Conservation (phyloP, 2,797 vertebrate species). For the Acomys russatus region DNA sequence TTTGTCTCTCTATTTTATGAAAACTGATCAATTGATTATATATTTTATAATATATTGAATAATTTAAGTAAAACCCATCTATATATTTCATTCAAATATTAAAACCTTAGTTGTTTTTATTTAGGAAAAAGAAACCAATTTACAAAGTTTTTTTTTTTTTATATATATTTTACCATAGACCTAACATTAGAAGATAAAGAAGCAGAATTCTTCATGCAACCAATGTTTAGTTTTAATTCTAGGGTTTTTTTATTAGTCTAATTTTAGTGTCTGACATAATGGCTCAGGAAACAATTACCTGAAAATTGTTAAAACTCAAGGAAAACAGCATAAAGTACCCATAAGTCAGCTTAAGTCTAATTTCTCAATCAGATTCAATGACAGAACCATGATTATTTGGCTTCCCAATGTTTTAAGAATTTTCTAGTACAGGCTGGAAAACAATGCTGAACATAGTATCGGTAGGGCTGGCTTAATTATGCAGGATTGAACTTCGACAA, state of each 20-base stretch:
- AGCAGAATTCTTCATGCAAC: constrained; percentile 46
- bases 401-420: not conserved
- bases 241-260: constrained; percentile 60
- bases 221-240: constrained; percentile 79
- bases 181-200: not conserved
- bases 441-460: not conserved
- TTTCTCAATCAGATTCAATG: not conserved
- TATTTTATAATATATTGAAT: not conserved
- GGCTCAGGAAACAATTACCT: constrained; percentile 70
- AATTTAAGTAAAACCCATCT: not conserved
- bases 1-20: not conserved
- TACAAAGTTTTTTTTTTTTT: not conserved
- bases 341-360: constrained; percentile 10
- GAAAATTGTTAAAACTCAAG: constrained; percentile 52
- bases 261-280: constrained; percentile 70
- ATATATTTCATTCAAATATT: not conserved
- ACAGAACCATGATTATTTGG: not conserved
- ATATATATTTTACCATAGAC: not conserved
- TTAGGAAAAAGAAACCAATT: not conserved
- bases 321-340: constrained; percentile 10
- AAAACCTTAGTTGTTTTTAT: not conserved
- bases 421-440: not conserved
- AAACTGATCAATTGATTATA: not conserved
- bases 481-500: not conserved
- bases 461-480: not conserved